These are phyloP conservation scores for Diorhabda elongata DNA, from an alignment of 1,140 invertebrate species.

Conservation along the genomic window DNA sequence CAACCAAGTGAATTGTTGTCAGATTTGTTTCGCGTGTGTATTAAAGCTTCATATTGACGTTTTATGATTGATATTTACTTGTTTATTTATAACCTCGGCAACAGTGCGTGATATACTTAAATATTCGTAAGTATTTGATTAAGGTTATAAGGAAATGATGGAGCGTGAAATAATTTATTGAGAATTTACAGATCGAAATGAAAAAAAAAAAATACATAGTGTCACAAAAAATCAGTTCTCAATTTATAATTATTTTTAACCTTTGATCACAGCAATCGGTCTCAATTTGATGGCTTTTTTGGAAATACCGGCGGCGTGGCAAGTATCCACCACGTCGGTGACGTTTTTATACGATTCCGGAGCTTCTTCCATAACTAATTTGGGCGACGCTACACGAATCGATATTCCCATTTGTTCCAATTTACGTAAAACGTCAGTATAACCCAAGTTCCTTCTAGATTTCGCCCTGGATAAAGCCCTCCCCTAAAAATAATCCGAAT, in stretches of 20 bases:
- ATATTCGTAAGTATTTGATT: too few species aligned
- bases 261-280: constrained; percentile 99
- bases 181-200: too few species aligned
- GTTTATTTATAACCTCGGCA: too few species aligned
- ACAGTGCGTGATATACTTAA: too few species aligned
- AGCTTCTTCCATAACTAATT: constrained; percentile 99
- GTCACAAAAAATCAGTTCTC: constrained; percentile 2
- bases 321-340: constrained; percentile 98
- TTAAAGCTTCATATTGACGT: too few species aligned
- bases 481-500: constrained; percentile 60
- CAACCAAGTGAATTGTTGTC: too few species aligned
- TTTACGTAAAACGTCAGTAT: constrained; percentile 83
- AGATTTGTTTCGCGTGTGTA: too few species aligned
- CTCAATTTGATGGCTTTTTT: constrained; percentile 96
- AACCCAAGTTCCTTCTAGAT: constrained; percentile 92
- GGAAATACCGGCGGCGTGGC: constrained; percentile 95
- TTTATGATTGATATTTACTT: too few species aligned
- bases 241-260: constrained; percentile 53
- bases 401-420: constrained; percentile 90
- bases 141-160: too few species aligned
- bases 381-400: constrained; percentile 97
- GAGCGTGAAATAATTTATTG: too few species aligned
- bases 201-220: too few species aligned
- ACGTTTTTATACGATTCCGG: constrained; percentile 99
- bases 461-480: constrained; percentile 95